Evolutionary conservation across 2,888 invertebrate genomes (phyloP), one percentile per base, ranked within the genome.

Genomic region (Ornithoptera priamus): DNA sequence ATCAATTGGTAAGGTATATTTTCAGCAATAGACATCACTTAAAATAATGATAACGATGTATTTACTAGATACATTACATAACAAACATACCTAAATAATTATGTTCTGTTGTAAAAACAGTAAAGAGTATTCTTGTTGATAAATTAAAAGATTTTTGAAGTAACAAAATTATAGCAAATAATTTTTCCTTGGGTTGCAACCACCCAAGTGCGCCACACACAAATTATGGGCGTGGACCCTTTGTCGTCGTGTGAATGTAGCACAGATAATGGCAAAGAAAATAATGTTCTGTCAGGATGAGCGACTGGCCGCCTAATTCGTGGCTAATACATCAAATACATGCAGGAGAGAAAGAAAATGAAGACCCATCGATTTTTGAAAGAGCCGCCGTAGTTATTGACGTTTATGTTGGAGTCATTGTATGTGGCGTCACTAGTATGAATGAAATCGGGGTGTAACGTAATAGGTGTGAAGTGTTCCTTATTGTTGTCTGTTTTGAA

Each of bases 391-490:
- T 78, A 76, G 78, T 75, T 86, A 84, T 86, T 90, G 92, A 91
- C 90, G 83, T 91, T 91, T 90, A 89, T 87, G 90, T 87, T 84
- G 81, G 79, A 77, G 80, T 82, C 87, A 85, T 92, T 92, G 90
- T 92, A 88, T 85, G 84, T 90, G 91, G 90, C 89, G 91, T 91
- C 85, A 86, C 78, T 75, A 75, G 75, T 68, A 75, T 90, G 88
- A 92, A 92, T 91, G 89, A 84, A 82, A 79, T 79, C 82, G 78
- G 84, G 85, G 87, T 86, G 87, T 84, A 81, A 80, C 83, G 83
- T 91, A 91, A 92, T 91, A 91, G 89, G 91, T 92, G 92, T 92
- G 92, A 92, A 92, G 92, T 92, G 89, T 87, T 75, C 69, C 65
- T 81, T 77, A 86, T 91, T 92, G 89, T 89, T 77, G 79, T 79